Conservation (phyloP, 2,797 vertebrate species). For the Sorex maritimensis region DNA sequence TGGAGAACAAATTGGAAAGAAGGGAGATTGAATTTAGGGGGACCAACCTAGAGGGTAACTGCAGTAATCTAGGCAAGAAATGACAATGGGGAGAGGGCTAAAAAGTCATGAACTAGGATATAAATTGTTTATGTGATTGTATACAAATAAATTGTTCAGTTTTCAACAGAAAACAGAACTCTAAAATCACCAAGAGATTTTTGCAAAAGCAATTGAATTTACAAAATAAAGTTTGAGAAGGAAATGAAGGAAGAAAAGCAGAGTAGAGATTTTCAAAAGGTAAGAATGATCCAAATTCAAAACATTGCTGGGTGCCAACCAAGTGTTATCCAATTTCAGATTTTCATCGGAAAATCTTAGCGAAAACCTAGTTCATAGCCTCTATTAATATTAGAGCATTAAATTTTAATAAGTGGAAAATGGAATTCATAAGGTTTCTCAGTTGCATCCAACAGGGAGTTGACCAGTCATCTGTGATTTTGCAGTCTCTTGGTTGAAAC, state of each 20-base stretch:
- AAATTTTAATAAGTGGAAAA: constrained; percentile 84
- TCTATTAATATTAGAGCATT: constrained; percentile 81
- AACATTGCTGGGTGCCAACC: constrained; percentile 7
- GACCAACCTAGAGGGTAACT: not conserved
- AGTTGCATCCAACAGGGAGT: constrained; percentile 75
- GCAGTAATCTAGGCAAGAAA: not conserved
- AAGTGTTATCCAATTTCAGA: constrained; percentile 68
- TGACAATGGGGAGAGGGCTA: not conserved
- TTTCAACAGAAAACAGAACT: constrained; percentile 4
- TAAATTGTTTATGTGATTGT: constrained; percentile 20
- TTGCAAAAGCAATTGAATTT: not conserved
- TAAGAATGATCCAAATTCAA: not conserved
- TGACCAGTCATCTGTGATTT: constrained; percentile 82
- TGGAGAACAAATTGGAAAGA: constrained; percentile 32
- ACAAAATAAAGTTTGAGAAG: not conserved
- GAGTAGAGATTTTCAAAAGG: not conserved
- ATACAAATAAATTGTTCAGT: no score
- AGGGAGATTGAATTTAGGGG: constrained; percentile 35
- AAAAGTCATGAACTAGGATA: not conserved
- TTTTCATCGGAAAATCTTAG: constrained; percentile 70
- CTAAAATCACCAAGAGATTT: not conserved
- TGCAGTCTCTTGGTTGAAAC: constrained; percentile 79
- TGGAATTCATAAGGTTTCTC: constrained; percentile 77
- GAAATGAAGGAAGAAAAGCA: not conserved
- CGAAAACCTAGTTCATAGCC: constrained; percentile 70